Base-by-base conservation (phyloP, 2,888 invertebrate species). In the Dasysyrphus tricinctus region DNA sequence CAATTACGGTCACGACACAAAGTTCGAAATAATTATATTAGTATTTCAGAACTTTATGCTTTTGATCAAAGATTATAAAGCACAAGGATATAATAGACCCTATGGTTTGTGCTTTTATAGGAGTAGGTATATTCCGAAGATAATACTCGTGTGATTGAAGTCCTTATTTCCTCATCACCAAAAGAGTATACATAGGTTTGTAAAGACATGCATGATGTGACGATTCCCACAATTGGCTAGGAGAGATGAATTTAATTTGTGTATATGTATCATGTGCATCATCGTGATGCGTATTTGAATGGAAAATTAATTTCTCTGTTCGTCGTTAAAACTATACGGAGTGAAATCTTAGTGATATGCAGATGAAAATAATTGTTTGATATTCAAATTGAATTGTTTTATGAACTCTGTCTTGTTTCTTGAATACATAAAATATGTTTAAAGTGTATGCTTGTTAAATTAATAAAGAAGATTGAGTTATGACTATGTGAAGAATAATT, bases 151-250 rank as follows among this genome's bases (percentile, higher is more conserved):
- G 34, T 16, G 32, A 34, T 56, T 34, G 56, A 56, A 56, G 34
- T 9, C 9, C n/a, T 56, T 32, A 56, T 56, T 56, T 56, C 32
- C n/a, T 56, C 56, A 34, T 56, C 56, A n/a, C 32, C n/a, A 56
- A 56, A 14, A 19, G 4, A 4, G 0, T 5, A 12, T 24, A 29
- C 14, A 32, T 8, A 42, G 14, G 42, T 32, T 9, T n/a, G 34
- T 4, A 32, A 9, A 9, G 3, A 9, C 1, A 16, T 32, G n/a
- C 32, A 32, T 56, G 1, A 37, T 37, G 51, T 56, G 56, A 32
- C 32, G 34, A 56, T 56, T 32, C n/a, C 56, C n/a, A 9, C 34
- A 32, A 56, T 34, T 32, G n/a, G n/a, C 5, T 56, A n/a, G n/a
- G n/a, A n/a, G 7, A 24, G 24, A 24, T 56, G 9, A 34, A 56